phyloP scores from a whole-genome alignment of 1,140 invertebrate species.

The Pogonomyrmex californicus region DNA sequence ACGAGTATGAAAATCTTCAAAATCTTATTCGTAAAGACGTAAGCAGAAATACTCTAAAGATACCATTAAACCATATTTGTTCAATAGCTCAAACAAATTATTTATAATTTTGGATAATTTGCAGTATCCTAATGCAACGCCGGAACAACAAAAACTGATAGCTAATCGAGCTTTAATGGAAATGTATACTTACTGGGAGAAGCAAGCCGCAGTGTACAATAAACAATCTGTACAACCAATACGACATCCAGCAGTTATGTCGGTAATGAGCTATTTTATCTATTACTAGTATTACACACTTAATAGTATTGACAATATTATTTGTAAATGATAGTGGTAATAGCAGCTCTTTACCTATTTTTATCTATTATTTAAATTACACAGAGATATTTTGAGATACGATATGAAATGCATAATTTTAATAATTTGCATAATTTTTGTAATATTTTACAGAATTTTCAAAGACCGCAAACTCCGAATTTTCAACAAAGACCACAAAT shows the following conservation, averaged over 20 bases:
- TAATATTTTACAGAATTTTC: constrained; percentile 48
- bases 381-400: constrained; percentile 5
- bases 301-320: neutral
- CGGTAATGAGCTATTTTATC: constrained; percentile 29
- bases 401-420: neutral
- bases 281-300: constrained; percentile 8
- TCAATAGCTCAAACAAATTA: constrained; percentile 28
- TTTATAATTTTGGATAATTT: constrained; percentile 45
- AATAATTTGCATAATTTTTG: neutral
- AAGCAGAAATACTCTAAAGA: constrained; percentile 41
- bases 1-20: constrained; percentile 73
- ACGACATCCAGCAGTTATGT: neutral
- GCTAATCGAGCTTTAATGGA: constrained; percentile 72
- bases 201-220: constrained; percentile 61
- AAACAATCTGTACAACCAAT: neutral
- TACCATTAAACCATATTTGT: constrained; percentile 11
- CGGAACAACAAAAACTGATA: constrained; percentile 73
- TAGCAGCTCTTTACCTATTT: neutral
- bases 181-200: constrained; percentile 82
- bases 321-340: neutral
- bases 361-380: neutral
- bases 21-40: constrained; percentile 80
- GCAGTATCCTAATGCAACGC: constrained; percentile 79
- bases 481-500: constrained; percentile 24
- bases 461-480: constrained; percentile 19